Base-by-base conservation (phyloP, 2,113 vertebrate genomes). In the Halichoeres trimaculatus region DNA sequence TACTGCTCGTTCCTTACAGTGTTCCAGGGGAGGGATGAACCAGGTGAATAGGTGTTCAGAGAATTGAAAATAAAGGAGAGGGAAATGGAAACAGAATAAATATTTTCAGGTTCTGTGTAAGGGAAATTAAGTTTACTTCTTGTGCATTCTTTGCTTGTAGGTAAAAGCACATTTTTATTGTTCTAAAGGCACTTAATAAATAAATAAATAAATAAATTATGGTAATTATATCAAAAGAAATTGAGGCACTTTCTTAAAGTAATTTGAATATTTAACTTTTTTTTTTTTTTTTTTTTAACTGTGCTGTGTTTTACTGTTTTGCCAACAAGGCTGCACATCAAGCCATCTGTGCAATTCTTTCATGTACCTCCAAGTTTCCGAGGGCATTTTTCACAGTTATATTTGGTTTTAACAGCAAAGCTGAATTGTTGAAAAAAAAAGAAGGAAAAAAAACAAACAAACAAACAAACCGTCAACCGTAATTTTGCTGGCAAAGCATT, bases 401-500 rank as follows among this genome's bases (percentile, higher is more conserved):
- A 38, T 43, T 67, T 63, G 52, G 40, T 65, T 65, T 38, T 45
- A 70, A 78, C 12, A 52, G 66, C 51, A 62, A 24, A 23, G 53
- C 24, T 61, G 38, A 8, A 59, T 23, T 20, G 34, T 20, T 11
- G 9, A 14, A 17, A n/a, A 50, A 36, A 55, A 53, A 41, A 51
- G 69, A 72, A 45, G 30, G 30, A 45, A 6, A 45, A 17, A 12
- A 3, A 43, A 16, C 1, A 16, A 43, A 16, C 13, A 16, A 10
- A 43, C n/a, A n/a, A 45, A 45, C 17, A 45, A 53, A 13, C 4
- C 24, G 26, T 11, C 0, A 4, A 12, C 19, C 61, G 48, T 61
- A 62, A 78, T 72, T 78, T 61, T 86, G 74, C 64, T 45, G 60
- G 69, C 50, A 71, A 81, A 80, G 51, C 70, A 78, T 45, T 54